Evolutionary conservation across 2,888 invertebrate species (phyloP).

Genomic region (Luperina testacea): DNA sequence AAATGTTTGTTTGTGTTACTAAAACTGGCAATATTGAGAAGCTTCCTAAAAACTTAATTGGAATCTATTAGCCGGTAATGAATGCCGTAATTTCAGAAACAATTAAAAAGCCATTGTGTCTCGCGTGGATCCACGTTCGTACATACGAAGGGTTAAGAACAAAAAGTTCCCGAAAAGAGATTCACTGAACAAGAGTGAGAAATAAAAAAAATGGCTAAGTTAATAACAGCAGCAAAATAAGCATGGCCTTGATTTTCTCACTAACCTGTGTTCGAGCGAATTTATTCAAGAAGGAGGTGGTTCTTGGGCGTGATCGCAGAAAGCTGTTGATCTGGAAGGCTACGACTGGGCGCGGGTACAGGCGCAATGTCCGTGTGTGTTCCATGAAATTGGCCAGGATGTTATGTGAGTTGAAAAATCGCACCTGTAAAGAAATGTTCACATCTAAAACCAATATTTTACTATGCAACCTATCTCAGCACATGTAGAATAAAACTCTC

Average conservation of each 20-base stretch:
- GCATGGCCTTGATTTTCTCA: not conserved
- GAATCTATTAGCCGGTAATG: not conserved
- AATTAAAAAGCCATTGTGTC: no score
- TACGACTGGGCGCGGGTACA: conserved; percentile 99
- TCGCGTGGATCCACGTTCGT: no score
- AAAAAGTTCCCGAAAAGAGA: not conserved
- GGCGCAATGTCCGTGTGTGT: conserved; percentile 98
- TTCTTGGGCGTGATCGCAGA: conserved; percentile 96
- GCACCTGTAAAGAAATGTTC: conserved; percentile 90
- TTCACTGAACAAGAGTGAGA: not conserved
- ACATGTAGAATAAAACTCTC: not conserved
- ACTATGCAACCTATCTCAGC: not conserved
- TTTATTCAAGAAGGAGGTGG: conserved; percentile 96
- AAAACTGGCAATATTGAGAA: not conserved
- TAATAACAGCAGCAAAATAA: not conserved
- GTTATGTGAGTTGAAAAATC: conserved; percentile 99
- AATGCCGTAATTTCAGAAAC: no score
- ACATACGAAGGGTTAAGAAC: not conserved
- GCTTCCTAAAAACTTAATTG: not conserved
- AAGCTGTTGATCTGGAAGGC: conserved; percentile 99
- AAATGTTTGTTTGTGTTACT: conserved; percentile 3
- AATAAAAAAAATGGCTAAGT: not conserved
- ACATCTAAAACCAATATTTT: not conserved
- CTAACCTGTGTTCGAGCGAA: conserved; percentile 97
- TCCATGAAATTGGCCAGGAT: conserved; percentile 99